These are phyloP conservation scores for Hapalemur alaotrensis DNA, from an alignment of 2,797 vertebrate species.

Conservation along the genomic window DNA sequence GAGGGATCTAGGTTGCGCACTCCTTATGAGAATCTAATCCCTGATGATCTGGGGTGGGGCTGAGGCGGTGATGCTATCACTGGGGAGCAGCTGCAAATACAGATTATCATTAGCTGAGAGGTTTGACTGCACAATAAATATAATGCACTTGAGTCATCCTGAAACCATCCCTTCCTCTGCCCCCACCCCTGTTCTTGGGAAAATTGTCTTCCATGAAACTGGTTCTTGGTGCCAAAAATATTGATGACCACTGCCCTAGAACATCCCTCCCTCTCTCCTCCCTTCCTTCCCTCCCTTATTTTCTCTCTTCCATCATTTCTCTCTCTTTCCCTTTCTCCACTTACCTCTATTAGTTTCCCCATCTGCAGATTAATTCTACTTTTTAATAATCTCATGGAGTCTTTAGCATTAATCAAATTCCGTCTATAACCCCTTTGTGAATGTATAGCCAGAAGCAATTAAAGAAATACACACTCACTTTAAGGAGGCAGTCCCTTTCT, in stretches of 20 bases:
- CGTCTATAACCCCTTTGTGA: background rate
- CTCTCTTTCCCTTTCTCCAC: background rate
- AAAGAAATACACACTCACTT: background rate
- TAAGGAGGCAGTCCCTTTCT: background rate
- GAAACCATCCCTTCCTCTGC: no score
- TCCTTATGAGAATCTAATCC: no score
- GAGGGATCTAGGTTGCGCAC: no score
- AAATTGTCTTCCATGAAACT: no score
- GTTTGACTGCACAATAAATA: no score
- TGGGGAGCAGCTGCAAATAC: no score
- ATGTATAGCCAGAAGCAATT: background rate
- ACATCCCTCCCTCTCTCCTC: background rate
- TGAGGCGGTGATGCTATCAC: accelerated
- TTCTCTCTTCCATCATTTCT: background rate
- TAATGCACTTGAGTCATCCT: no score
- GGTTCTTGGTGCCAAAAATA: no score
- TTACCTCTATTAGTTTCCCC: background rate
- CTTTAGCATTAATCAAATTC: background rate
- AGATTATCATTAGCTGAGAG: no score
- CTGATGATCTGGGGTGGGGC: no score
- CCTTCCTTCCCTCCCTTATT: background rate
- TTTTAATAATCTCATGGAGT: background rate
- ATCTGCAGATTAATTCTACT: background rate
- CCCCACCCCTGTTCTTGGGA: no score
- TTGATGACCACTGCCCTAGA: background rate